Conservation (phyloP, 2,888 invertebrate species). For the Mantis religiosa region DNA sequence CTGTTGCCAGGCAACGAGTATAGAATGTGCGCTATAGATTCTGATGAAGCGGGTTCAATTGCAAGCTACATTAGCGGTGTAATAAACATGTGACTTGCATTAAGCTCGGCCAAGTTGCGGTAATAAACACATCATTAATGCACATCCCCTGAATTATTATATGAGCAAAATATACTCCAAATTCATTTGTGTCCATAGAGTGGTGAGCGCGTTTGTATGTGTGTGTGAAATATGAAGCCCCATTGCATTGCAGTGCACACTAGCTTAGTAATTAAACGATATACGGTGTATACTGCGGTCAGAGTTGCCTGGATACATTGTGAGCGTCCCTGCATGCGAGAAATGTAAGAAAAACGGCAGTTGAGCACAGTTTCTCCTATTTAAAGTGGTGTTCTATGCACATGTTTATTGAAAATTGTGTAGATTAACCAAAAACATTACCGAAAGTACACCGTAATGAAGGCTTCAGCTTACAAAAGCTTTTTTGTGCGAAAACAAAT, state of each 20-base stretch:
- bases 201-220: background rate
- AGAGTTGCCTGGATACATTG: background rate
- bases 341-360: background rate
- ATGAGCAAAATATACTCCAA: slow-evolving; percentile 15
- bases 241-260: background rate
- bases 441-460: too few species aligned
- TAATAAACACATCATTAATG: slow-evolving; percentile 19
- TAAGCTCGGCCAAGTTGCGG: background rate
- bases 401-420: too few species aligned
- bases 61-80: slow-evolving; percentile 9
- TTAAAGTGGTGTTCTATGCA: background rate
- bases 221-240: background rate
- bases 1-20: background rate
- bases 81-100: slow-evolving; percentile 15
- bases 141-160: slow-evolving; percentile 12
- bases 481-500: too few species aligned
- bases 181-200: slow-evolving; percentile 2
- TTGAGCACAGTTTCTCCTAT: background rate
- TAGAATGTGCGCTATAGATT: background rate
- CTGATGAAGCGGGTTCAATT: slow-evolving; percentile 16
- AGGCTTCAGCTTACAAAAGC: too few species aligned
- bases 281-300: background rate
- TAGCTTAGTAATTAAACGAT: slow-evolving; percentile 4
- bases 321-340: background rate
- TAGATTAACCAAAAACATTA: too few species aligned